These are phyloP conservation scores for Chlorops oryzae DNA, from an alignment of 1,140 invertebrate genomes.

Conservation along the genomic window DNA sequence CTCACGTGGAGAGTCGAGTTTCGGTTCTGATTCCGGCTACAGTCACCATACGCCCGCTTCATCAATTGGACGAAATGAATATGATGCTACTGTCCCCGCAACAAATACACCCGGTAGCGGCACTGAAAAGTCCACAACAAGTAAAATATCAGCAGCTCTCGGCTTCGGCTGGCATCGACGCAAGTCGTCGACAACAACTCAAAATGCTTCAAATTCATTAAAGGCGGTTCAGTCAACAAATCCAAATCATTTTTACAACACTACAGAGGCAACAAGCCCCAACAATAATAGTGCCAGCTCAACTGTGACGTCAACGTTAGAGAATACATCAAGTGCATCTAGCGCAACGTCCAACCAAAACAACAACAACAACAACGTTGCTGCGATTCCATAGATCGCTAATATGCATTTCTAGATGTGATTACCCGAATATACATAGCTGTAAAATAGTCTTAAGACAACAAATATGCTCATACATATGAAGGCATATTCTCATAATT, in stretches of 20 bases:
- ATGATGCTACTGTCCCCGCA: slow-evolving; percentile 27
- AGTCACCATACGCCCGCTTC: slow-evolving; percentile 58
- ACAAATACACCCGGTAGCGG: slow-evolving; percentile 5
- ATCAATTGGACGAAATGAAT: slow-evolving; percentile 39
- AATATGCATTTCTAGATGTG: too few species aligned
- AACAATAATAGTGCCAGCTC: slow-evolving; percentile 40
- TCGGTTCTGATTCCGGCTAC: slow-evolving; percentile 63
- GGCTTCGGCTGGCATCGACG: slow-evolving; percentile 37
- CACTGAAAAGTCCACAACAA: slow-evolving; percentile 23
- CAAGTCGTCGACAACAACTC: slow-evolving; percentile 7
- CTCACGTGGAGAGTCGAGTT: slow-evolving; percentile 51
- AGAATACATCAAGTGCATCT: slow-evolving; percentile 20
- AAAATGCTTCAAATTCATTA: slow-evolving; percentile 1
- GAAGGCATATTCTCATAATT: too few species aligned
- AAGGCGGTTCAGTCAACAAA: neutral
- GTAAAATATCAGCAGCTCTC: slow-evolving; percentile 33
- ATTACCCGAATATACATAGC: too few species aligned
- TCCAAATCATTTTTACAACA: slow-evolving; percentile 1
- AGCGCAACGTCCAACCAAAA: slow-evolving; percentile 12
- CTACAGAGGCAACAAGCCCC: slow-evolving; percentile 30
- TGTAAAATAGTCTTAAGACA: too few species aligned
- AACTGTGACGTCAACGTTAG: slow-evolving; percentile 33
- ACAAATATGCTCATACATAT: too few species aligned
- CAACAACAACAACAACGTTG: slow-evolving; percentile 9
- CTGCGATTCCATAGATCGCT: too few species aligned